phyloP scores from a whole-genome alignment of 1,140 invertebrate genomes.

The Brachionus paranguensis region DNA sequence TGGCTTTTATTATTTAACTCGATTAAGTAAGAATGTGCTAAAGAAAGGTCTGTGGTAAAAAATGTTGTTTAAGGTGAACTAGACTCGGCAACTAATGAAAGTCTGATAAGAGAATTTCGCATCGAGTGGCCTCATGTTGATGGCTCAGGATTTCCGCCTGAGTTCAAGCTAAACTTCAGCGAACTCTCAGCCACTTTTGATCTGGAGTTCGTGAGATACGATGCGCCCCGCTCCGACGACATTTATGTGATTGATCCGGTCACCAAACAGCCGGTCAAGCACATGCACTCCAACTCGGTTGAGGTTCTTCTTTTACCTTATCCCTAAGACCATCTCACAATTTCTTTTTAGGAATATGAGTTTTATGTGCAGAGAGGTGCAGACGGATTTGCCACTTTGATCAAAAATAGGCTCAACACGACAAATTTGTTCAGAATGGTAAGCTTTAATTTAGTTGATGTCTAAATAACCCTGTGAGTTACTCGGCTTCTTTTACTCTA shows the following conservation, averaged over 20 bases:
- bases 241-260: neutral
- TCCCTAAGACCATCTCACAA: neutral
- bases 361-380: neutral
- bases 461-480: too few species aligned
- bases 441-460: neutral
- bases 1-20: conserved; percentile 10
- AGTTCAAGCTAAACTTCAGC: neutral
- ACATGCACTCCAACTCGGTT: neutral
- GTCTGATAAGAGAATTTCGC: neutral
- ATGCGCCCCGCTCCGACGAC: neutral
- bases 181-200: neutral
- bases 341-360: neutral
- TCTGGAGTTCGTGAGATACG: neutral
- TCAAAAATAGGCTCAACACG: neutral
- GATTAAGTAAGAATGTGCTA: neutral
- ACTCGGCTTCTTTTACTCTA: too few species aligned
- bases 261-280: neutral
- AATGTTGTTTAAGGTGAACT: neutral
- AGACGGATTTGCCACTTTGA: neutral
- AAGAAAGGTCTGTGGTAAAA: neutral
- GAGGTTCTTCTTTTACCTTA: neutral
- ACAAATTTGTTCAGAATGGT: conserved; percentile 1
- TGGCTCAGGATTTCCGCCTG: neutral
- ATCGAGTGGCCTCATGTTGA: neutral
- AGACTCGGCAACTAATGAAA: neutral